phyloP scores from a whole-genome alignment of 1,140 invertebrate species.

The Temnothorax curvispinosus region DNA sequence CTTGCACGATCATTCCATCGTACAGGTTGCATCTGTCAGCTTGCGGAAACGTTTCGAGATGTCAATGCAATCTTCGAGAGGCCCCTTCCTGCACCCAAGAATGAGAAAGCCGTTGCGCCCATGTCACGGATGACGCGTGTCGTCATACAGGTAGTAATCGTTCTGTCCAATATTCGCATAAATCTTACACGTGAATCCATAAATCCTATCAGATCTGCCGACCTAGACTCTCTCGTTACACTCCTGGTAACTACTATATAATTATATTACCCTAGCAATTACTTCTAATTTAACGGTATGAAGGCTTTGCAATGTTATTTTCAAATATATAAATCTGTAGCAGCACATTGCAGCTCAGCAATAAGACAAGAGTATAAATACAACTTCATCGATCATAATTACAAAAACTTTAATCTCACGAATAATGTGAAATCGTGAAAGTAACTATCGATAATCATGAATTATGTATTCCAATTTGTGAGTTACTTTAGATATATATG shows the following conservation, averaged over 20 bases:
- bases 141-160: conserved; percentile 44
- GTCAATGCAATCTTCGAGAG: conserved; percentile 60
- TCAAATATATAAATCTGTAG: background rate
- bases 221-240: conserved; percentile 13
- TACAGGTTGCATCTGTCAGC: conserved; percentile 21
- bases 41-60: conserved; percentile 61
- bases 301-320: conserved; percentile 2
- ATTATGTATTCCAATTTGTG: background rate
- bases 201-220: conserved; percentile 18
- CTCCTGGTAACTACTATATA: conserved; percentile 24
- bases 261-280: conserved; percentile 59
- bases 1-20: background rate
- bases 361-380: background rate
- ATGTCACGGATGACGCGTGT: conserved; percentile 37
- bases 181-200: conserved; percentile 29
- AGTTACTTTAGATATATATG: background rate
- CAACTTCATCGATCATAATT: conserved; percentile 25
- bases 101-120: conserved; percentile 57
- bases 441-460: background rate
- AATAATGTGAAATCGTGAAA: conserved; percentile 18
- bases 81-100: conserved; percentile 43
- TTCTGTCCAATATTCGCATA: conserved; percentile 41
- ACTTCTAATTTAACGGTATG: conserved; percentile 40
- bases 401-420: background rate
- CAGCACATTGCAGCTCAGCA: background rate